Percentiles rank a stretch among this genome's conserved stretches.
Conservation (phyloP, 1,140 invertebrate genomes). For the Drosophila micromelanica region DNA sequence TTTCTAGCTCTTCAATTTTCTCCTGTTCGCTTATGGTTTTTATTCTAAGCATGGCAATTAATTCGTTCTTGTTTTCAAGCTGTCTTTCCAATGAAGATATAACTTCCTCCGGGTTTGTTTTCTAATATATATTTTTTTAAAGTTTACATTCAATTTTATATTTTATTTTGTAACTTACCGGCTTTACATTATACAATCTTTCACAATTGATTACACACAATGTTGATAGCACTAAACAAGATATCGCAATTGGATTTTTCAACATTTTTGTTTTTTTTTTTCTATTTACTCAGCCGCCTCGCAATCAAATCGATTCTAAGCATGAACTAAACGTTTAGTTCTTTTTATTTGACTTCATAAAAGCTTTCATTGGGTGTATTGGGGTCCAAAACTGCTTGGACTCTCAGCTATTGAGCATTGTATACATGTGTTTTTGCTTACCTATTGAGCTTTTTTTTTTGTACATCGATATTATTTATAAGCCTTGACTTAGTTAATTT, state of each 20-base stretch:
- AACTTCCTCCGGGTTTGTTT: constrained; percentile 1
- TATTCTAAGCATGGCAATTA: constrained; percentile 29
- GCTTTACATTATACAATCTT: neutral
- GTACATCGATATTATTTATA: constrained; percentile 8
- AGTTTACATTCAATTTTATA: neutral
- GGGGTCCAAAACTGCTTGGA: constrained; percentile 11
- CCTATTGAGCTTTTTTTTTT: constrained; percentile 9
- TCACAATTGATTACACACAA: constrained; percentile 1
- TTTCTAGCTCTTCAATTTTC: constrained; percentile 27
- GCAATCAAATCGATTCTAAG: constrained; percentile 1
- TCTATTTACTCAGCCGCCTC: neutral
- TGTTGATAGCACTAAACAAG: constrained; percentile 2
- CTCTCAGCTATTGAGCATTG: constrained; percentile 3
- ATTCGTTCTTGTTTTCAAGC: constrained; percentile 22
- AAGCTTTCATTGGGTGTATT: constrained; percentile 4
- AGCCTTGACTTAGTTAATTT: constrained; percentile 10
- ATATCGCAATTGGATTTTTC: neutral
- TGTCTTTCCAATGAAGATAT: constrained; percentile 7
- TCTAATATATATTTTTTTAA: constrained; percentile 1
- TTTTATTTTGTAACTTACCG: constrained; percentile 2
- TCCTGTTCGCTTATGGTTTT: constrained; percentile 22
- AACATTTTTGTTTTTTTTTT: constrained; percentile 8
- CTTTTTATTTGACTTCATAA: constrained; percentile 3
- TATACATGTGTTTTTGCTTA: constrained; percentile 15
- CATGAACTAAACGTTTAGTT: neutral